Evolutionary conservation across 1,140 invertebrate species (phyloP), one percentile per base, ranked within the genome.

Genomic region (Drosophila triauraria): DNA sequence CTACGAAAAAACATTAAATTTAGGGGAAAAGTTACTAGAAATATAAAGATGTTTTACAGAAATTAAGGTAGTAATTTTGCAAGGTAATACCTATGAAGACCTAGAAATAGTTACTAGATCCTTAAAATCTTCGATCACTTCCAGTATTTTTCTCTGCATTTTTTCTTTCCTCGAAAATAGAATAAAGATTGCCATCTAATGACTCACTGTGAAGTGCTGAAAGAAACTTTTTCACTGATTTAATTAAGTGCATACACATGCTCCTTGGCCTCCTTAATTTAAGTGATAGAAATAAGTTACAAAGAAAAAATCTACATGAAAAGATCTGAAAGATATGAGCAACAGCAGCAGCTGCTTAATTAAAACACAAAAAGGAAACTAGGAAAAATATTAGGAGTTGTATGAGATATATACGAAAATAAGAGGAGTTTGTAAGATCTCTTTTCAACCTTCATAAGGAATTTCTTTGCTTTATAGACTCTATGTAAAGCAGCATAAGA

Each of bases 191-290:
- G 15, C 15, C 40, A 2, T 56, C 17, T 30, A 57, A 17, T 67
- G 58, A 67, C 4, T 62, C 43, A 62, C 32, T 23, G 13, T 46
- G 15, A 15, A 46, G 43, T 64, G 32, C 12, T 40, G 23, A 27
- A 12, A 32, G 42, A 48, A 48, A 32, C 35, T 64, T 67, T 25
- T 63, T 68, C 38, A 50, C 13, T n/a, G 32, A 63, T 23, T 48
- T 42, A 48, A 50, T 64, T 63, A 30, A 32, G 12, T 23, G 47
- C 9, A 57, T 38, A 7, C 10, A 57, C 50, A 62, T 32, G 10
- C 8, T 15, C 23, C 32, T 23, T 30, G 32, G 12, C 27, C 43
- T 48, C 17, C 5, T 63, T 57, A 27, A 51, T 17, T 51, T 35
- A n/a, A 51, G 8, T 15, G 54, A 57, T 56, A 56, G 35, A 40